These are phyloP conservation scores for Xiphophorus couchianus DNA, from an alignment of 2,113 vertebrate species.

Conservation along the genomic window DNA sequence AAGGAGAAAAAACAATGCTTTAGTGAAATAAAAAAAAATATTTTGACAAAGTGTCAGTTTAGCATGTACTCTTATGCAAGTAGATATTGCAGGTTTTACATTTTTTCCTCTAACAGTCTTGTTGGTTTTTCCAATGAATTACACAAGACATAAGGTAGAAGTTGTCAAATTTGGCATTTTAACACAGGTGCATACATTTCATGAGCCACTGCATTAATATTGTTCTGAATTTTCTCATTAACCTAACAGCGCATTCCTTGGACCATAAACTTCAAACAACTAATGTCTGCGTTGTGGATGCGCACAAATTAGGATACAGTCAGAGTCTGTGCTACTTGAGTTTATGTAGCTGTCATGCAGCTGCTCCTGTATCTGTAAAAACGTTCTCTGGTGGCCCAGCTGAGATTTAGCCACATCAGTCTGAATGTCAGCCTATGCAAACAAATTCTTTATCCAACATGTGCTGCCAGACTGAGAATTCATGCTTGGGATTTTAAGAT, in stretches of 20 bases:
- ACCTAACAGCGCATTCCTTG: slow-evolving; percentile 4
- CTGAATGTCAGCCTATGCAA: slow-evolving; percentile 31
- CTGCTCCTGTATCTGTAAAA: slow-evolving; percentile 21
- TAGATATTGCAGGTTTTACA: no score
- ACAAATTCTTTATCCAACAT: slow-evolving; percentile 43
- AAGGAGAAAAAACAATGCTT: no score
- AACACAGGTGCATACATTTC: no score
- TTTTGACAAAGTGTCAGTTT: no score
- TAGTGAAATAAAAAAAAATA: no score
- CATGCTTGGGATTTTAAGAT: slow-evolving; percentile 38
- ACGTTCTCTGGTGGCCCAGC: slow-evolving; percentile 28
- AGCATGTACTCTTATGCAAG: no score
- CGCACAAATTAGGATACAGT: slow-evolving; percentile 32
- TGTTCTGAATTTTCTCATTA: slow-evolving; percentile 1
- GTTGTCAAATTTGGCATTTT: no score
- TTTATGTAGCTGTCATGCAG: slow-evolving; percentile 14
- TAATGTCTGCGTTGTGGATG: slow-evolving; percentile 18
- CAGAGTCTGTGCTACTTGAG: slow-evolving; percentile 9
- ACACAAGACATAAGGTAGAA: no score
- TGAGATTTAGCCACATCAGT: slow-evolving; percentile 27
- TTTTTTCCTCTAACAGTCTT: no score
- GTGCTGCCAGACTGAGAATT: slow-evolving; percentile 33
- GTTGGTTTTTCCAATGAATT: no score
- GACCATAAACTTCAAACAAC: slow-evolving; percentile 6
- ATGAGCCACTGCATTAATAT: no score